Evolutionary conservation across 1,140 invertebrate species (phyloP).

Genomic region (Aphaenogaster ashmeadi): DNA sequence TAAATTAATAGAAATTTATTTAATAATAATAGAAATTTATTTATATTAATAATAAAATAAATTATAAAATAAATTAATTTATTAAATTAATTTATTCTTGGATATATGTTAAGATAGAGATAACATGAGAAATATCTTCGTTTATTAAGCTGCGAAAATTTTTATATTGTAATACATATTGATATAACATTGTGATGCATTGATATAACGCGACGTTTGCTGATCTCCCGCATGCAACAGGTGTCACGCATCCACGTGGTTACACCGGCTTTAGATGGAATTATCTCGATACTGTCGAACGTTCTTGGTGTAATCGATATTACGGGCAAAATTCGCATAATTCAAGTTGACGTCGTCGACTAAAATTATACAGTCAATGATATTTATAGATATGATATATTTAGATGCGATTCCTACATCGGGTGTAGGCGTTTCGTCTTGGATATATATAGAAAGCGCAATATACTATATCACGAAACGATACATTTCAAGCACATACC

Average conservation of each 20-base stretch:
- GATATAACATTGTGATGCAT: neutral
- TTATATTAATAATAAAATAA: no score
- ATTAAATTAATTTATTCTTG: neutral
- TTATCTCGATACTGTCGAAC: constrained; percentile 5
- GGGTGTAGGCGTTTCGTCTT: neutral
- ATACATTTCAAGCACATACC: neutral
- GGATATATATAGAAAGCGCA: neutral
- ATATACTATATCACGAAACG: neutral
- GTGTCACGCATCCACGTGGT: constrained; percentile 58
- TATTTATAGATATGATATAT: neutral
- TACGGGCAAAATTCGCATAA: neutral
- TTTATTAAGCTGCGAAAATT: neutral
- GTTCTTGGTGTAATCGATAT: neutral
- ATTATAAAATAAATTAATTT: no score
- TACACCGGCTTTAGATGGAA: constrained; percentile 11
- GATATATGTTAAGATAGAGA: neutral
- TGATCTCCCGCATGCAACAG: constrained; percentile 49
- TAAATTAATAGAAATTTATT: no score
- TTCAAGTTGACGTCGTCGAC: neutral
- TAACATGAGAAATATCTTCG: neutral
- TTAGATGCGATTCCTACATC: neutral
- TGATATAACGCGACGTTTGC: neutral
- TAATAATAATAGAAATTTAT: no score
- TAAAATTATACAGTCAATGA: constrained; percentile 5
- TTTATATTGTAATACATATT: neutral